These are phyloP conservation scores for Sclerurus mexicanus DNA, from an alignment of 2,113 vertebrate genomes.

Conservation along the genomic window DNA sequence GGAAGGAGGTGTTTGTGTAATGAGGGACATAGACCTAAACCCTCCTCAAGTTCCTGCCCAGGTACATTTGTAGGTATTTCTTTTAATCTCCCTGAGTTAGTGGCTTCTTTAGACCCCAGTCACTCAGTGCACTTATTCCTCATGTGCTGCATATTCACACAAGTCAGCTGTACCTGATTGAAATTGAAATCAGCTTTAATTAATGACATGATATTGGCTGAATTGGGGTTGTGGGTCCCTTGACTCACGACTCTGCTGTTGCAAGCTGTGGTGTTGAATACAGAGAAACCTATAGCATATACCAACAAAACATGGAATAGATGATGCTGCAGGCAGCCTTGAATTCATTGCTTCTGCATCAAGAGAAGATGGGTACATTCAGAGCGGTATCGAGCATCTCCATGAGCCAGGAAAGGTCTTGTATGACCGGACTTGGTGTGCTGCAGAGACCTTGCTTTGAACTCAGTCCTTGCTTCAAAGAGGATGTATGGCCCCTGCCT, in stretches of 20 bases:
- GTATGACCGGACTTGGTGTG: background rate
- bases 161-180: background rate
- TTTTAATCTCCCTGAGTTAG: background rate
- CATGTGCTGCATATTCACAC: background rate
- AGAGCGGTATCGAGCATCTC: background rate
- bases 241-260: background rate
- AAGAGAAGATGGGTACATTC: background rate
- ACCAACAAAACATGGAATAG: rapidly evolving
- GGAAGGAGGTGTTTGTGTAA: background rate
- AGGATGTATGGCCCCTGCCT: background rate
- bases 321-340: background rate
- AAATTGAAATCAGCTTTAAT: background rate
- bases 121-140: background rate
- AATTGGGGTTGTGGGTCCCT: background rate
- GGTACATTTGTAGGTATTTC: background rate
- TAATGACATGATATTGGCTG: background rate
- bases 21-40: background rate
- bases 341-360: background rate
- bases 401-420: background rate
- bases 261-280: background rate
- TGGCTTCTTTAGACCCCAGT: background rate
- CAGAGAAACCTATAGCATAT: background rate
- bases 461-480: background rate
- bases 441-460: slow-evolving; percentile 7
- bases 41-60: background rate